Base-by-base conservation (phyloP, 1,140 invertebrate genomes). In the Brachionus rotundiformis region DNA sequence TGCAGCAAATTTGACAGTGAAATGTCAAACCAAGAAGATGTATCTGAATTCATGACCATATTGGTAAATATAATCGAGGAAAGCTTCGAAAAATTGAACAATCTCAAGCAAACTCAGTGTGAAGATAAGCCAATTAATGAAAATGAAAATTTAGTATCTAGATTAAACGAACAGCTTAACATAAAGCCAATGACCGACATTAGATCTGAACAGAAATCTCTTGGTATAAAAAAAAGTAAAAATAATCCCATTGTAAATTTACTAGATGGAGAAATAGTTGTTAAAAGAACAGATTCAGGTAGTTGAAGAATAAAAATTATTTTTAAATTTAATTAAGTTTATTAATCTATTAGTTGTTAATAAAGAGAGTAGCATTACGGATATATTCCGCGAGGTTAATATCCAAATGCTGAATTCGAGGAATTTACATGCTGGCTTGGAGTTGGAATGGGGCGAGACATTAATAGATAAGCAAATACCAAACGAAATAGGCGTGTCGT, bases 351-450 rank as follows among this genome's bases (percentile, higher is more conserved):
- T 2, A 88, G 88, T 83, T 84, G 87, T 27, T 0, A 47, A 47
- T 75, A 75, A 25, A 27, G 63, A 68, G 11, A 68, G 63, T 68
- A 36, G 16, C 16, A 68, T 68, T 13, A 33, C 39, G 81, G 88
- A 89, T 81, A 86, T 86, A 13, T 89, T 89, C 87, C 88, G 89
- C 10, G 89, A 89, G 85, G 89, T 88, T 83, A 88, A 88, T 16
- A 82, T 89, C 75, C 87, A 89, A 84, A 88, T 89, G 29, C 86
- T 87, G 82, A 88, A 87, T 25, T 89, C 88, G 81, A 82, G 84
- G 27, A 87, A 89, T 83, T 89, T 87, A 10, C 86, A 88, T 80
- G 89, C 89, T 68, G 89, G 88, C 83, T 84, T 90, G 29, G 87
- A 89, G 79, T 87, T 87, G 4, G 88, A 11, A 88, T 88, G 82